A percentile compares a stretch with the other conserved stretches of the same genome.
phyloP scores from a whole-genome alignment of 2,888 invertebrate genomes.

The Odontocolon sp. region DNA sequence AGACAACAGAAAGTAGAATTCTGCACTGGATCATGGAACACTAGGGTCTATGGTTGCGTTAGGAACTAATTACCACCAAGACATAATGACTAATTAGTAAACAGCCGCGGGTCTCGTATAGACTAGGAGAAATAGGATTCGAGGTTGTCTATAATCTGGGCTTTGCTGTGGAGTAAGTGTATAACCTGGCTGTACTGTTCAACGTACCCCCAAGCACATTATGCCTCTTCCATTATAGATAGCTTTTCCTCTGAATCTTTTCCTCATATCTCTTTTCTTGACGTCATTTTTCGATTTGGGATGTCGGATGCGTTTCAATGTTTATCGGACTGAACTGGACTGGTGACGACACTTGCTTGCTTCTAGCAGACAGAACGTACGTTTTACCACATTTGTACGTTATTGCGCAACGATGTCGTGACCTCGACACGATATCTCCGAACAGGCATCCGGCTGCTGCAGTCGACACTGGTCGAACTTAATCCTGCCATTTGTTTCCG shows the following conservation, averaged over 20 bases:
- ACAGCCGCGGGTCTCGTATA: background rate
- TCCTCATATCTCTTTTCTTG: too few relatives aligned
- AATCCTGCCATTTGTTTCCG: constrained; percentile 67
- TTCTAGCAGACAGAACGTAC: background rate
- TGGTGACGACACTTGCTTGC: background rate
- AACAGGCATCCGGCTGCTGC: constrained; percentile 35
- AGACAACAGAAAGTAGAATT: background rate
- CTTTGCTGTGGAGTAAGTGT: too few relatives aligned
- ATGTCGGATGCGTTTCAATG: background rate
- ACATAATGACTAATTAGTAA: constrained; percentile 32
- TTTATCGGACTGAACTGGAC: constrained; percentile 12
- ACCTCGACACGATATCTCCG: constrained; percentile 52
- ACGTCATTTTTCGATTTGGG: too few relatives aligned
- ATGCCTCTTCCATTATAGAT: too few relatives aligned
- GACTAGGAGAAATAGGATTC: too few relatives aligned
- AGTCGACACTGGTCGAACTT: constrained; percentile 56
- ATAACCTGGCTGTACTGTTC: too few relatives aligned
- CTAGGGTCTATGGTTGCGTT: background rate
- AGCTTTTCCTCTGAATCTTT: too few relatives aligned
- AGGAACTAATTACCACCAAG: constrained; percentile 30
- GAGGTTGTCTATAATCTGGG: too few relatives aligned
- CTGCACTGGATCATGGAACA: background rate
- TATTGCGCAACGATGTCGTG: constrained; percentile 56
- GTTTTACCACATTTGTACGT: constrained; percentile 42
- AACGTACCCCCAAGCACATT: too few relatives aligned